Conservation (phyloP, 2,888 invertebrate genomes). For the Glaucopsyche alexis region DNA sequence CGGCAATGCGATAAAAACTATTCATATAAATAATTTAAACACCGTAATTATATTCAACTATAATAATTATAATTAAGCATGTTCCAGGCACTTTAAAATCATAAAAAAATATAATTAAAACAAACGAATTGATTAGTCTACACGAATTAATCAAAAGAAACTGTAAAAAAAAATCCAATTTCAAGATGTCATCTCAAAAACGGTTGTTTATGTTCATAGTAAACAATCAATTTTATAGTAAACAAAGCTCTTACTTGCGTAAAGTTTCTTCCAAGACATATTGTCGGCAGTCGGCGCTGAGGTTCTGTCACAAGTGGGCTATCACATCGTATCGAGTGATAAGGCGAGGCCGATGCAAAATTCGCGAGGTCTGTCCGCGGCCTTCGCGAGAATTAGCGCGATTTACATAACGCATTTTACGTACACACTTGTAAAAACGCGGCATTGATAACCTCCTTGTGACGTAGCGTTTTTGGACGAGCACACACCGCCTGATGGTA, state of each 20-base stretch:
- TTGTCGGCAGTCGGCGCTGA: constrained; percentile 47
- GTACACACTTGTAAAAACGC: constrained; percentile 49
- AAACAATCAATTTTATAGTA: neutral
- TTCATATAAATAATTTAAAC: neutral
- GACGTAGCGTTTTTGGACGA: neutral
- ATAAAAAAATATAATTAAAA: neutral
- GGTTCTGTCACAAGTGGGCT: constrained; percentile 51
- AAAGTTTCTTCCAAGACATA: constrained; percentile 54
- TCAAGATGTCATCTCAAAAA: neutral
- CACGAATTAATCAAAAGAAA: neutral
- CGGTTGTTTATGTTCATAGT: neutral
- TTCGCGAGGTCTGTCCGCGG: constrained; percentile 65
- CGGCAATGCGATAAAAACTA: constrained; percentile 7
- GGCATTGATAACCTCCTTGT: constrained; percentile 52
- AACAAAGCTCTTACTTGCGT: constrained; percentile 50
- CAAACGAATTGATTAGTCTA: neutral
- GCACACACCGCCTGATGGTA: too few relatives aligned
- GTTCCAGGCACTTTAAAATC: neutral
- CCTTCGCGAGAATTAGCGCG: constrained; percentile 73
- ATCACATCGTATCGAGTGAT: constrained; percentile 68
- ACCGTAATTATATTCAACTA: neutral
- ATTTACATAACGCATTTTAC: constrained; percentile 61
- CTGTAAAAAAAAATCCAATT: neutral
- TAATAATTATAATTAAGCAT: neutral
- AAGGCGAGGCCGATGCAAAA: constrained; percentile 69